Conservation (phyloP, 23 tunicate species). For the Halocynthia aurantium region DNA sequence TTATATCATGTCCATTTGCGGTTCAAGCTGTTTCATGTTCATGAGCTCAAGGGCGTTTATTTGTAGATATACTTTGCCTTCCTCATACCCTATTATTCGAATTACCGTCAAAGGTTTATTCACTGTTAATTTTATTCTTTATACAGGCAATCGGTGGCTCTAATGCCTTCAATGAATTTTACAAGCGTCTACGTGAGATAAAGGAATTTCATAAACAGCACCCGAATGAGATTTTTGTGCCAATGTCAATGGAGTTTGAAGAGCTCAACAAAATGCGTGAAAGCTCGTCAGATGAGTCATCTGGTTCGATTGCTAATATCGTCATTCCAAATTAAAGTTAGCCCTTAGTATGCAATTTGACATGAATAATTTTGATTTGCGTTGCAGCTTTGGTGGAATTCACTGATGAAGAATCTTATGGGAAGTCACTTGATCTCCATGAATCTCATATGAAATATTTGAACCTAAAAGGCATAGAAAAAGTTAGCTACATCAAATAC, state of each 20-base stretch:
- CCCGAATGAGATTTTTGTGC: constrained; percentile 83
- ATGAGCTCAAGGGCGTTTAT: too few species aligned
- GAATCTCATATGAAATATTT: constrained; percentile 60
- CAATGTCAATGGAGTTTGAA: constrained; percentile 92
- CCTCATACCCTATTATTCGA: background rate
- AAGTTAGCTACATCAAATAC: constrained; percentile 79
- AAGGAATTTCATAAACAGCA: constrained; percentile 86
- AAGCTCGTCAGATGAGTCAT: constrained; percentile 54
- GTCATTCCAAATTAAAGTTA: constrained; percentile 1
- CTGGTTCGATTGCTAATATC: background rate
- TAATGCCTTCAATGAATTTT: constrained; percentile 82
- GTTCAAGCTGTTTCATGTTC: too few species aligned
- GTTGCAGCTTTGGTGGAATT: constrained; percentile 73
- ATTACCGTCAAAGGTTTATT: background rate
- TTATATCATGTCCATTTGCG: too few species aligned
- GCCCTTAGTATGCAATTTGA: background rate
- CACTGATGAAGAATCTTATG: constrained; percentile 96
- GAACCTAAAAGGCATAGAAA: constrained; percentile 81
- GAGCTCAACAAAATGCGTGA: constrained; percentile 63
- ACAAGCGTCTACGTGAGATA: constrained; percentile 62
- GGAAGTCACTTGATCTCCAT: constrained; percentile 89
- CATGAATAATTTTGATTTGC: background rate
- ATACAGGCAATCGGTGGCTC: constrained; percentile 77
- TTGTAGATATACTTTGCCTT: too few species aligned
- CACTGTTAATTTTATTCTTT: background rate